Conservation (phyloP, 2,113 vertebrate species). For the Gadus chalcogrammus region DNA sequence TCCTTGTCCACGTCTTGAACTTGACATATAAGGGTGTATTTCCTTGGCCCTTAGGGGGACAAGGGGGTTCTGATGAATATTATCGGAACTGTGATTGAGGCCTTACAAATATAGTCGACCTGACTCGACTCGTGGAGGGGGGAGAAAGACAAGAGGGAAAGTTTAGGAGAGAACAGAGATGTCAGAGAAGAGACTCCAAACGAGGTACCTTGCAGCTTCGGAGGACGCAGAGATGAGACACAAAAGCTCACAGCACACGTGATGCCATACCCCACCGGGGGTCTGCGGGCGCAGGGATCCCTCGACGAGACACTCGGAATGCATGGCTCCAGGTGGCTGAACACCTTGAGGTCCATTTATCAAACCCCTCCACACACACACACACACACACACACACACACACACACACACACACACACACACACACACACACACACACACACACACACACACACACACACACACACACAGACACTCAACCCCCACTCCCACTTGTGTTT, state of each 20-base stretch:
- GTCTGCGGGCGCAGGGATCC: conserved; percentile 68
- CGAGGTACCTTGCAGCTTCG: conserved; percentile 86
- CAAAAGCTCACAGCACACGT: conserved; percentile 57
- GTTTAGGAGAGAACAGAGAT: background rate
- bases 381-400: too few relatives aligned
- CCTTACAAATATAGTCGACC: background rate
- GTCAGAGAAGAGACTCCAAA: conserved; percentile 14
- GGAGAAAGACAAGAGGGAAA: background rate
- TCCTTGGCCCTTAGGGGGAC: too few relatives aligned
- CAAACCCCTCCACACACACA: conserved; percentile 61
- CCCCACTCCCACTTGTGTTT: conserved; percentile 67
- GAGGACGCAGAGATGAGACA: conserved; percentile 59
- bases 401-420: too few relatives aligned
- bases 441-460: too few relatives aligned
- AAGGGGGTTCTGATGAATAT: too few relatives aligned
- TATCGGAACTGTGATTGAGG: too few relatives aligned
- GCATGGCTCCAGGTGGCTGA: conserved; percentile 90
- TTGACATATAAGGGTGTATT: too few relatives aligned
- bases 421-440: too few relatives aligned
- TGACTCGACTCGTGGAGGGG: background rate
- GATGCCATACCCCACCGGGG: background rate
- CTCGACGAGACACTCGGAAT: conserved; percentile 76
- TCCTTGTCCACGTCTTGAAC: too few relatives aligned
- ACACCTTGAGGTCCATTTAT: conserved; percentile 94
- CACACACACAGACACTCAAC: too few relatives aligned